phyloP scores from a whole-genome alignment of 2,797 vertebrate genomes.

The Sebastes alutus region DNA sequence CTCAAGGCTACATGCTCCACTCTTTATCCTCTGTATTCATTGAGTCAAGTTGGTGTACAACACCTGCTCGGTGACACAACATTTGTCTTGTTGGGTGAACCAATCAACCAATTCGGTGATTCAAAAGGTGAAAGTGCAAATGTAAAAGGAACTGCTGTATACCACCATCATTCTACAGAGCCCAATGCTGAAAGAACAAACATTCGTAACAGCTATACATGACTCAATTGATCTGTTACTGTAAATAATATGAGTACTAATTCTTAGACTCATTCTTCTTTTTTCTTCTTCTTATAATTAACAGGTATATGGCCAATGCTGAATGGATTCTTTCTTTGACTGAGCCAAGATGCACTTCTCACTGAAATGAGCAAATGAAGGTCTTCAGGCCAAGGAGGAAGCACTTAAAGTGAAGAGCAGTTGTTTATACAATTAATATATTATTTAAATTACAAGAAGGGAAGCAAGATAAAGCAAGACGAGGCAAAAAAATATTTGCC shows the following conservation, averaged over 20 bases:
- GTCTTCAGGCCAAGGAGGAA: not conserved
- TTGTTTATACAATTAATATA: not conserved
- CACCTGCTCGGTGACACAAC: not conserved
- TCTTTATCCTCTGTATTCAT: not conserved
- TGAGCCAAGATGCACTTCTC: not conserved
- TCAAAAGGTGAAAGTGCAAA: not conserved
- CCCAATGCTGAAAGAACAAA: not conserved
- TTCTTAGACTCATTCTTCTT: not conserved
- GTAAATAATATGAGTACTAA: not conserved
- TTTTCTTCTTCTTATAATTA: not conserved
- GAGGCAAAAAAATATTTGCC: not conserved
- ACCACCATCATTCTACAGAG: not conserved
- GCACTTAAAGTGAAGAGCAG: not conserved
- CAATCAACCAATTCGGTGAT: not conserved
- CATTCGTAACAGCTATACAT: not conserved
- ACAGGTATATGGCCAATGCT: not conserved
- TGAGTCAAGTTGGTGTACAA: not conserved
- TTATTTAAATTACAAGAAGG: not conserved
- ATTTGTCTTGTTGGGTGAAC: not conserved
- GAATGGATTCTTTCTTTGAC: not conserved
- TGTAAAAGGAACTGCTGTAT: not conserved
- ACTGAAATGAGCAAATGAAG: not conserved
- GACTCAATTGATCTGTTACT: not conserved
- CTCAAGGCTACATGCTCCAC: not conserved
- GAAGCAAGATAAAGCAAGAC: not conserved